Evolutionary conservation across 1,140 invertebrate genomes (phyloP), one percentile per base, ranked within the genome.

Genomic region (Zaprionus capensis): DNA sequence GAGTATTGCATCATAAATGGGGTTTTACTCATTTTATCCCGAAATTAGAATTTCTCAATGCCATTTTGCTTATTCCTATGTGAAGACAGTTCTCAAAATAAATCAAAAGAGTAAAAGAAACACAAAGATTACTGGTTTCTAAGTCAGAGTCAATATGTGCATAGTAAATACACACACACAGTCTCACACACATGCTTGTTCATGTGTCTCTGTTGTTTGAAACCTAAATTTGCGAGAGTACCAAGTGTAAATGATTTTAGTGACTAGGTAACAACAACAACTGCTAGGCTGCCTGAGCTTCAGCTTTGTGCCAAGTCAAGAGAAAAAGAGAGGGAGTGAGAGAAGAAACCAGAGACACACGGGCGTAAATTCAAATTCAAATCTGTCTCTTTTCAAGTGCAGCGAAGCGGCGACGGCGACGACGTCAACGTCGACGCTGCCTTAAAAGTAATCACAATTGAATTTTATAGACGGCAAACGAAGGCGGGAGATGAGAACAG

Each of bases 391-490:
- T 77, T 78, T 85, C 82, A 76, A 86, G 83, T 83, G 77, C 83
- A 87, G 58, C 71, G 77, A 88, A 67, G 77, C 83, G 67, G 34
- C 70, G 74, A 59, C 73, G 38, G 22, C 38, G 38, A 55, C 64
- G 57, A 55, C 64, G 57, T 17, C 69, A 38, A 61, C 55, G 62
- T 31, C 56, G 63, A 44, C 49, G 68, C 65, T 59, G 81, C 38
- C 77, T 73, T 71, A 65, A 70, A 87, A 87, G 80, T 78, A 88
- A 88, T 88, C 84, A 84, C 78, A 84, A 73, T 74, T 80, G 65
- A 83, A 80, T 88, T 87, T 87, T 62, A 59, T 61, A 72, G 73
- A 57, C 51, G 63, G 51, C n/a, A 46, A n/a, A 24, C 22, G 49
- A 11, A 28, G 77, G 64, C 57, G 59, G 51, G 2, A 34, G 31